Evolutionary conservation across 2,888 invertebrate species (phyloP).

Genomic region (Cylloceria caligata): DNA sequence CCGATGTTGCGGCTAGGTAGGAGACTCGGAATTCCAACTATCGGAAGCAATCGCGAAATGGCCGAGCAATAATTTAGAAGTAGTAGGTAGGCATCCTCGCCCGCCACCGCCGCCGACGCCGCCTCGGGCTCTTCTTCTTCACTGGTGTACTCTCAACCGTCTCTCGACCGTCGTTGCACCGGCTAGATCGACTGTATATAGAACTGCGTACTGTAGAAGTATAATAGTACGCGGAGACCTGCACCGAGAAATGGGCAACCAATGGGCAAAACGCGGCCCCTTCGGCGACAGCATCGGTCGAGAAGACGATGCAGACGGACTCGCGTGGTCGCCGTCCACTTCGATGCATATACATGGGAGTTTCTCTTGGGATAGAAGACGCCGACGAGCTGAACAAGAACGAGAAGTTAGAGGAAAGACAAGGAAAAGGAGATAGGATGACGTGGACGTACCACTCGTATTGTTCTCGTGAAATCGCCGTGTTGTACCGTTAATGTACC

Average conservation of each 20-base stretch:
- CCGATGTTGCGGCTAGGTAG: conserved; percentile 71
- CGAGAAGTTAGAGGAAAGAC: background rate
- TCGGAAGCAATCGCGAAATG: conserved; percentile 82
- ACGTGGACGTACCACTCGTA: conserved; percentile 47
- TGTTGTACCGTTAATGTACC: conserved; percentile 54
- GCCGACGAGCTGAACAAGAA: conserved; percentile 20
- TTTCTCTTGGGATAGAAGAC: conserved; percentile 26
- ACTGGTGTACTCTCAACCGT: conserved; percentile 41
- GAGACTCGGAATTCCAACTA: conserved; percentile 79
- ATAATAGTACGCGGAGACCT: conserved; percentile 50
- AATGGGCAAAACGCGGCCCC: conserved; percentile 45
- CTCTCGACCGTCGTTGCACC: conserved; percentile 44
- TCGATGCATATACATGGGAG: conserved; percentile 49
- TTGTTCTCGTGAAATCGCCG: conserved; percentile 58
- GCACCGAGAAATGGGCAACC: conserved; percentile 23
- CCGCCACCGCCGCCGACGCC: conserved; percentile 65
- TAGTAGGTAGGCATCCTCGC: conserved; percentile 65
- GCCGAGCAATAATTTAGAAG: conserved; percentile 80
- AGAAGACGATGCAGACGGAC: conserved; percentile 38
- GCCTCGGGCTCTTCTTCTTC: conserved; percentile 60
- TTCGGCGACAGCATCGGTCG: conserved; percentile 36
- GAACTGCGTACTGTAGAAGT: conserved; percentile 56
- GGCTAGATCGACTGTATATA: conserved; percentile 52
- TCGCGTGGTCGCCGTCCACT: conserved; percentile 19
- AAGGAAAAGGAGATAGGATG: background rate